Base-by-base conservation (phyloP, 2,888 invertebrate genomes). In the Melanchra persicariae region DNA sequence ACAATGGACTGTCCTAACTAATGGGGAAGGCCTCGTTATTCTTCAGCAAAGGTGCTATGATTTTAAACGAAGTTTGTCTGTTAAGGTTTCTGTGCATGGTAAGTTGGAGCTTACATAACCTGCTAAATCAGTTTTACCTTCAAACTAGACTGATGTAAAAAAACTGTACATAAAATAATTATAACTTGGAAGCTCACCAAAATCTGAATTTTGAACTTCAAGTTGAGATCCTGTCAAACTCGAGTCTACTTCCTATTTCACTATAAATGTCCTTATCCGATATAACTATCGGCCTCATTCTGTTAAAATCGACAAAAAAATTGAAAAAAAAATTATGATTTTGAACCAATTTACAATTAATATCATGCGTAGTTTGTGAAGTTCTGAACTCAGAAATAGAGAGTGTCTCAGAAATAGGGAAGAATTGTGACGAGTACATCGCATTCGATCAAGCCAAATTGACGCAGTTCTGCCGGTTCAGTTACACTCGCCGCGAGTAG, bases 21-120 rank as follows among this genome's bases (percentile, higher is more conserved):
- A 90, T 88, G 83, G 85, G 86, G 76, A 62, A 74, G 61, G 45
- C 62, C 72, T 74, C 80, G 77, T 86, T 88, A 86, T 87, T 85
- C 85, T 76, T 74, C 69, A 57, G 51, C 49, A 49, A 54, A 62
- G 77, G 66, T 70, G 63, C 57, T 67, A 68, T 60, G 76, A 74
- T 74, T 82, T 80, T 61, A 74, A 82, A 80, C 43, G 62, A 77
- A 79, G 66, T 72, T 66, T 54, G 70, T 67, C 54, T 61, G 54
- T 64, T 64, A 68, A 60, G 55, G 63, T 6, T 26, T 2, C 30
- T 1, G 5, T 17, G 22, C 47, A 10, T 10, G 17, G 4, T 34
- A 30, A 61, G 9, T 49, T 17, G n/a, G n/a, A 17, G 5, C n/a
- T 17, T n/a, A 37, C 17, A 9, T 30, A 57, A 9, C 12, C 7